A percentile compares a stretch with the other conserved stretches of the same genome.
These are phyloP conservation scores for Gryon sp. DNA, from an alignment of 1,140 invertebrate genomes.

Conservation along the genomic window DNA sequence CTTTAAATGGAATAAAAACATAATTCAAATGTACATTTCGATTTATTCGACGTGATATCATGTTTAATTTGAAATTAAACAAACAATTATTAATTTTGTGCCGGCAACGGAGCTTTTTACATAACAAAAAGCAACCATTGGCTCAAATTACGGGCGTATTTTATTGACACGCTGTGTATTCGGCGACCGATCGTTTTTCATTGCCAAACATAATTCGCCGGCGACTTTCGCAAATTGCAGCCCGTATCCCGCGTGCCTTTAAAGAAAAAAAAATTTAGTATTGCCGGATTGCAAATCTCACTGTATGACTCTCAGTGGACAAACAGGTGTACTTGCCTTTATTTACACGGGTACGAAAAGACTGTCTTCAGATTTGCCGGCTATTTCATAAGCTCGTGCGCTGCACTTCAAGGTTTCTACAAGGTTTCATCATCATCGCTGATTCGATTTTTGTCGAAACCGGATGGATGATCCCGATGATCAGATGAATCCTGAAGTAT, in stretches of 20 bases:
- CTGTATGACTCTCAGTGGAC: conserved; percentile 28
- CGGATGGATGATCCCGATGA: conserved; percentile 18
- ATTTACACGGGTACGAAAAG: conserved; percentile 37
- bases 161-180: conserved; percentile 31
- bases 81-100: too few species aligned
- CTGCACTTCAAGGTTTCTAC: conserved; percentile 48
- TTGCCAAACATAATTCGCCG: conserved; percentile 49
- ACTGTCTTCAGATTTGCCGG: conserved; percentile 27
- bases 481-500: too few species aligned
- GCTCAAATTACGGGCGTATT: conserved; percentile 42
- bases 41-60: too few species aligned
- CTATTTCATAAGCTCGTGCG: conserved; percentile 56
- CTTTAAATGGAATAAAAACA: too few species aligned
- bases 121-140: conserved; percentile 6
- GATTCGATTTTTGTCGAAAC: conserved; percentile 34
- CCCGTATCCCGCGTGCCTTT: conserved; percentile 32
- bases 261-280: conserved; percentile 36
- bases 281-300: conserved; percentile 40
- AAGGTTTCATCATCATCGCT: conserved; percentile 45
- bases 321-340: conserved; percentile 40
- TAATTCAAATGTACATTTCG: too few species aligned
- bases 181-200: conserved; percentile 42
- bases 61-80: not conserved
- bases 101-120: too few species aligned
- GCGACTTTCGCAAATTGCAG: conserved; percentile 49